phyloP scores from a whole-genome alignment of 2,113 vertebrate genomes.

The Castor canadensis region DNA sequence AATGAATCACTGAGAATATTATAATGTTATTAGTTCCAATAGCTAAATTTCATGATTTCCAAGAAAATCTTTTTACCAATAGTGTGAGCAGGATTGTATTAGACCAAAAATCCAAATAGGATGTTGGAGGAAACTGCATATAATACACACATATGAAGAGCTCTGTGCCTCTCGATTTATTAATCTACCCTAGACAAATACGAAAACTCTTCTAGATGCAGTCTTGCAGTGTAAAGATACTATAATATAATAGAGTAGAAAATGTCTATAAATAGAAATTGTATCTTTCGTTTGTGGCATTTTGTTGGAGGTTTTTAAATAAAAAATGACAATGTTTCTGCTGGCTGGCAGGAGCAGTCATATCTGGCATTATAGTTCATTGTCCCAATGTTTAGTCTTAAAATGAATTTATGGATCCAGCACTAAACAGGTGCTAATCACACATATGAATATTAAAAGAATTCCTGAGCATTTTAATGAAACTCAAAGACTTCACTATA shows the following conservation, averaged over 20 bases:
- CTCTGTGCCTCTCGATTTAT: not conserved
- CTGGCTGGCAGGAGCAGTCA: conserved; percentile 59
- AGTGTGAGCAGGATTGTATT: not conserved
- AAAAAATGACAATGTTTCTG: conserved; percentile 66
- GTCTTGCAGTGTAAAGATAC: not conserved
- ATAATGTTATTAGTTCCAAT: conserved; percentile 52
- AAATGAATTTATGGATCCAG: conserved; percentile 72
- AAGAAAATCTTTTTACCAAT: conserved; percentile 36
- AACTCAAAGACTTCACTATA: conserved; percentile 56
- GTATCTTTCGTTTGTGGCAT: conserved; percentile 33
- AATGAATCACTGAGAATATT: conserved; percentile 55
- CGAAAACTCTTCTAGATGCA: conserved; percentile 9
- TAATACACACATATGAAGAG: not conserved
- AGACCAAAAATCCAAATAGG: conserved; percentile 53
- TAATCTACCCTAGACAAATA: conserved; percentile 22
- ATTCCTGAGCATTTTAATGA: conserved; percentile 42
- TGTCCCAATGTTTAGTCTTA: conserved; percentile 64
- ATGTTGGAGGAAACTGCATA: conserved; percentile 22
- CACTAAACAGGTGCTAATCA: conserved; percentile 61
- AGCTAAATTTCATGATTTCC: conserved; percentile 44
- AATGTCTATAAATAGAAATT: conserved; percentile 48
- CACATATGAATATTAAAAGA: conserved; percentile 68
- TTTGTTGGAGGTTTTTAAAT: conserved; percentile 68
- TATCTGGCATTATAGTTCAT: conserved; percentile 60
- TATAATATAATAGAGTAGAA: conserved; percentile 17